Evolutionary conservation across 2,113 vertebrate species (phyloP), one percentile per base, ranked within the genome.

Genomic region (Madoqua kirkii): DNA sequence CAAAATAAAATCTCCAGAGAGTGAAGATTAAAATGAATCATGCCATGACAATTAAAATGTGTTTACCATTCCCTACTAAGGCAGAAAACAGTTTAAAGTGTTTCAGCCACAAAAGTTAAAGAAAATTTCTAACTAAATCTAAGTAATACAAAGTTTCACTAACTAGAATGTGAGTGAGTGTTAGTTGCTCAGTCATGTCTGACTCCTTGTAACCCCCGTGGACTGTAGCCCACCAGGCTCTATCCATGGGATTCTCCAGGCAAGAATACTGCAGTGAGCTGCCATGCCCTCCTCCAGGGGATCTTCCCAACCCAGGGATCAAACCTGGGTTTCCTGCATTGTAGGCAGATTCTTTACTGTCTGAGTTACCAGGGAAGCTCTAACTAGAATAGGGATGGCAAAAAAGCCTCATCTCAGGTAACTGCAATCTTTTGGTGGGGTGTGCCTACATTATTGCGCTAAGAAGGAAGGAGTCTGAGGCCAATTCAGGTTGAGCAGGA

Each of bases 11-110:
- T 67, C 82, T 92, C 92, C 17, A 78, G n/a, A 23, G 74, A 94
- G 74, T 36, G 15, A 89, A 93, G 91, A 92, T 79, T 93, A 64
- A 74, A 92, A 86, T 82, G 40, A 97, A 92, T 50, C 29, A 84
- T 43, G 71, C 89, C 27, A 5, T 79, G 64, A 93, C 59, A 48
- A 74, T 79, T 95, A 85, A 92, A 92, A 93, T 92, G 15, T 87
- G 52, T 45, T 96, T 17, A 21, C 17, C n/a, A 31, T 82, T 86
- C 36, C 59, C 40, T 74, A 36, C 9, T 19, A 95, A 88, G 45
- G 50, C 57, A 76, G 21, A 3, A 92, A 78, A 25, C 50, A 19
- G 83, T 81, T 50, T 48, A 36, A 91, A 95, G 67, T 36, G 9
- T 71, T 96, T 91, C 48, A 76, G 50, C 5, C 55, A 96, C 27